Conservation (phyloP, 1,140 invertebrate genomes). For the Nomia melanderi region DNA sequence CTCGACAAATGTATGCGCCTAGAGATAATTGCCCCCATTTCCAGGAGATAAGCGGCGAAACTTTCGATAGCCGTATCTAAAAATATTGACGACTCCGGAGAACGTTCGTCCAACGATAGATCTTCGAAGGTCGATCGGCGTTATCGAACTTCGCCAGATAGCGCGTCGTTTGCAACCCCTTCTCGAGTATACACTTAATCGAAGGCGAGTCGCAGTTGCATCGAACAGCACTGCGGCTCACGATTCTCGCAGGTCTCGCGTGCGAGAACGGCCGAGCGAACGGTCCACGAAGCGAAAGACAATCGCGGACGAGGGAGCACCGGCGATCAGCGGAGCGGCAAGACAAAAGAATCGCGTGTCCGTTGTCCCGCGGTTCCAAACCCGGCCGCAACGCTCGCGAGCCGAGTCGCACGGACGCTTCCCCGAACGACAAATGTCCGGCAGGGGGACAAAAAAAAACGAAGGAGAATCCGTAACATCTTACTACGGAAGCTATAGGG, state of each 20-base stretch:
- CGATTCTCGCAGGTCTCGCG: background rate
- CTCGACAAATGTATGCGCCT: no score
- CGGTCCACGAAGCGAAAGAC: slow-evolving; percentile 3
- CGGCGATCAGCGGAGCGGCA: slow-evolving; percentile 58
- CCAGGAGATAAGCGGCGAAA: no score
- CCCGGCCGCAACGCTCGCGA: background rate
- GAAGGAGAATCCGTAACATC: slow-evolving; percentile 6
- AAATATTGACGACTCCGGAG: no score
- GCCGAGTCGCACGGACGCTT: background rate
- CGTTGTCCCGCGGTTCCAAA: slow-evolving; percentile 37
- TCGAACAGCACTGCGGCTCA: background rate
- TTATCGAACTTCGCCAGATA: no score
- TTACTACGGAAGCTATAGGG: slow-evolving; percentile 2
- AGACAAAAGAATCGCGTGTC: slow-evolving; percentile 66
- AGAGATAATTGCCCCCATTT: no score
- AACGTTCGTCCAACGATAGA: no score
- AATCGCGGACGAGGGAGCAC: background rate
- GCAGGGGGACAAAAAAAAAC: background rate
- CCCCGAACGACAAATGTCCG: background rate
- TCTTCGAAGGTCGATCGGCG: no score
- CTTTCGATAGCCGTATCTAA: no score
- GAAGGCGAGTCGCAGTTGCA: background rate
- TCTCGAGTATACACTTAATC: no score
- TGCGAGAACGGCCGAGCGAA: background rate
- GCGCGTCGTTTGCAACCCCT: no score